Conservation (phyloP, 2,888 invertebrate species). For the Gonocerus acuteangulatus region DNA sequence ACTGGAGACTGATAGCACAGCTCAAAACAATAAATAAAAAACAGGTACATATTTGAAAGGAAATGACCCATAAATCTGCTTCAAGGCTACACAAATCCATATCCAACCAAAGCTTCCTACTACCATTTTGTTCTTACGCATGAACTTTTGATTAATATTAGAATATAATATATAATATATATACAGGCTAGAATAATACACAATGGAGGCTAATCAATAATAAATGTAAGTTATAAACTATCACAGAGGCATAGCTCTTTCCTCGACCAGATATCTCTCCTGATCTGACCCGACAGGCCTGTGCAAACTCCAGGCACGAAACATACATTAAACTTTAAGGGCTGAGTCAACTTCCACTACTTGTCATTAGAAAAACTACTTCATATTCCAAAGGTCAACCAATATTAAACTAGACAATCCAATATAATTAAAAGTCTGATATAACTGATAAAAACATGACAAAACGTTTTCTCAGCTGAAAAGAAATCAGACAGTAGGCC, state of each 20-base stretch:
- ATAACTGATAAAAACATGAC: no score
- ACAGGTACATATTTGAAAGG: not conserved
- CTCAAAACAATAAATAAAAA: no score
- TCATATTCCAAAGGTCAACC: not conserved
- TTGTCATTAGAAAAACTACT: not conserved
- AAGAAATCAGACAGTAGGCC: no score
- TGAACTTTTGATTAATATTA: not conserved
- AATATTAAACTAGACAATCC: no score
- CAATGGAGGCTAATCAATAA: not conserved
- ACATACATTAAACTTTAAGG: not conserved
- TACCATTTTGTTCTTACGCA: not conserved
- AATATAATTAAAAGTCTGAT: no score
- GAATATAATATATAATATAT: not conserved
- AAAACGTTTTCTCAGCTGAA: no score
- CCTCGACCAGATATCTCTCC: conserved; percentile 21
- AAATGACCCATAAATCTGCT: not conserved
- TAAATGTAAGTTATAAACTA: conserved; percentile 14
- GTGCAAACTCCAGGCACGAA: conserved; percentile 1
- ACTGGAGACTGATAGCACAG: no score
- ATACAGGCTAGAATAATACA: not conserved
- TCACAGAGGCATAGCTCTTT: conserved; percentile 28
- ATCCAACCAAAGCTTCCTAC: not conserved
- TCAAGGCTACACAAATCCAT: not conserved
- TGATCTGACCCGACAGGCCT: conserved; percentile 3
- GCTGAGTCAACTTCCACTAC: not conserved